Base-by-base conservation (phyloP, 2,113 vertebrate genomes). In the Todiramphus saurophagus region DNA sequence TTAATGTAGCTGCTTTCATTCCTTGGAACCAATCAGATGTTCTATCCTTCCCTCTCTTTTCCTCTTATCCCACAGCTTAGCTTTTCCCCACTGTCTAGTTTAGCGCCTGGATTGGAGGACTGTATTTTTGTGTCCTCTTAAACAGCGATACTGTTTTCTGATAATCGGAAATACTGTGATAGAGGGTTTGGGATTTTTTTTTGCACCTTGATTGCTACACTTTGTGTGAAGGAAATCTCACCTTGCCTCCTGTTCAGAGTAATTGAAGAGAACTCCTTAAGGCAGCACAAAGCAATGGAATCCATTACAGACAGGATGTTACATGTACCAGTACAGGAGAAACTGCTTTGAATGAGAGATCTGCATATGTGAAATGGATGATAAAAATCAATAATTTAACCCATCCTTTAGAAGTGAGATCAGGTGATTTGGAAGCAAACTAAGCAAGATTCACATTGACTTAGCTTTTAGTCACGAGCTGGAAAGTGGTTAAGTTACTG, bases 21-120 rank as follows among this genome's bases (percentile, higher is more conserved):
- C 23, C n/a, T 66, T 69, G 69, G 55, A 89, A 35, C 28, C 35
- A 51, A 3, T 12, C 44, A 78, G 20, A 37, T 11, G 3, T 58
- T 87, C 23, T 3, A 13, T 33, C 35, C 27, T 51, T 55, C 8
- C 60, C 33, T 67, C 23, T 76, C 35, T 68, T 58, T 51, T 76
- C 53, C 59, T 81, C 5, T 70, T 11, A n/a, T 31, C 11, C 19
- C n/a, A 31, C 30, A 75, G 10, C 17, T 44, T 21, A n/a, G 4
- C 5, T 56, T 78, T 85, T 33, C 6, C 4, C 28, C 4, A 3
- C 9, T 78, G 9, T 15, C 30, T 58, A 27, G 19, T 55, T 85
- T 30, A 51, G 4, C 0, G 0, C 25, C 67, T 64, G 62, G 33
- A n/a, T 41, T 2, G 1, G 43, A 46, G 17, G 11, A 15, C 31